A percentile compares a stretch with the other conserved stretches of the same genome.
phyloP scores from a whole-genome alignment of 1,140 invertebrate species.

The Drosophila serrata region DNA sequence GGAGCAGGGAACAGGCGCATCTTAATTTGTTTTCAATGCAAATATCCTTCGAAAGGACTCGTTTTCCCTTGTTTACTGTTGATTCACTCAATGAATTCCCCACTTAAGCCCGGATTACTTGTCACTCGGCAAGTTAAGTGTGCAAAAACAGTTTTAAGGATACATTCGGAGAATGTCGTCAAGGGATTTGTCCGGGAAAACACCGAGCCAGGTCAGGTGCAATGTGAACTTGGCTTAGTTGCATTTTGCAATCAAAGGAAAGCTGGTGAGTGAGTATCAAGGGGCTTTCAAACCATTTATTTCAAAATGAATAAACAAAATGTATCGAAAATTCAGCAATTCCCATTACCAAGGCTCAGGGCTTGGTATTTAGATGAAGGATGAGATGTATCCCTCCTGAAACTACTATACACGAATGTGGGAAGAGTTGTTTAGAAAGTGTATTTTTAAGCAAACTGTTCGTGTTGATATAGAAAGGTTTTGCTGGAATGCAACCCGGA shows the following conservation, averaged over 20 bases:
- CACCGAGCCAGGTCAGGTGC: not conserved
- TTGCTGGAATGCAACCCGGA: too few relatives aligned
- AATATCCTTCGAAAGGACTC: conserved; percentile 22
- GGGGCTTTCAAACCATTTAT: too few relatives aligned
- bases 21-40: conserved; percentile 50
- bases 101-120: conserved; percentile 32
- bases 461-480: too few relatives aligned
- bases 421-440: too few relatives aligned
- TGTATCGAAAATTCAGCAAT: rapidly evolving
- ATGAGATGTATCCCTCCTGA: not conserved
- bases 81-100: not conserved
- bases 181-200: not conserved
- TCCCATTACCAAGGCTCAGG: not conserved
- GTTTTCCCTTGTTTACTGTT: not conserved
- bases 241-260: not conserved
- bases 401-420: too few relatives aligned
- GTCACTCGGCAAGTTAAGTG: conserved; percentile 17
- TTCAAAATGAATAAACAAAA: not conserved
- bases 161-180: not conserved
- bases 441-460: too few relatives aligned
- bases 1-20: conserved; percentile 4
- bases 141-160: conserved; percentile 6
- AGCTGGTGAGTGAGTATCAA: not conserved
- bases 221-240: not conserved
- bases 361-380: not conserved